Conservation (phyloP, 2,888 invertebrate species). For the Leuctra nigra region DNA sequence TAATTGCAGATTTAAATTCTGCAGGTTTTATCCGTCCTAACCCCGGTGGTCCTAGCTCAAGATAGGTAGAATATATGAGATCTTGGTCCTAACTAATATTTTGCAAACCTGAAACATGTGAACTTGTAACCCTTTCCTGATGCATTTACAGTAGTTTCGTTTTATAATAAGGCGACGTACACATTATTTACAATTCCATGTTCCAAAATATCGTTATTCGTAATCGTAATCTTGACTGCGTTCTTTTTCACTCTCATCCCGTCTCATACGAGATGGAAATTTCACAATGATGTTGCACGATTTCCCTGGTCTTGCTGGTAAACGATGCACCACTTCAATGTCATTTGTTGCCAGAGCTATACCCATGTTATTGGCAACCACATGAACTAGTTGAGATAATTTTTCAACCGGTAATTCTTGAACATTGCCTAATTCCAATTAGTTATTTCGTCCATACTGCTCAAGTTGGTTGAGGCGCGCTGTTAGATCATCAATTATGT, state of each 20-base stretch:
- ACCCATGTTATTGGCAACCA: neutral
- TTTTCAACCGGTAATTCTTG: neutral
- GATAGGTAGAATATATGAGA: too few species aligned
- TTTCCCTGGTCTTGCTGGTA: neutral
- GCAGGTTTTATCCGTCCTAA: too few species aligned
- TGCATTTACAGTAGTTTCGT: neutral
- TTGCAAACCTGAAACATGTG: too few species aligned
- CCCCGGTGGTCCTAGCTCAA: too few species aligned
- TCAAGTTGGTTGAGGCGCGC: neutral
- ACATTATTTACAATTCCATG: neutral
- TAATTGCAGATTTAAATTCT: too few species aligned
- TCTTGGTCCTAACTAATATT: too few species aligned
- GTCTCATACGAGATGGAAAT: neutral
- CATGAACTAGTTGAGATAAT: neutral
- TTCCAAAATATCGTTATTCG: neutral
- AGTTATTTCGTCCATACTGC: neutral
- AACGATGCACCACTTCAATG: neutral
- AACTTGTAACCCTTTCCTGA: neutral
- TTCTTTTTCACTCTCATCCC: neutral
- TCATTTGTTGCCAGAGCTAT: neutral
- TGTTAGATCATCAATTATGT: neutral
- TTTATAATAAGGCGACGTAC: neutral
- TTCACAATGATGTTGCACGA: neutral
- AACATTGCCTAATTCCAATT: neutral
- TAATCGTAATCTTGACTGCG: neutral